Evolutionary conservation across 2,888 invertebrate genomes (phyloP).

Genomic region (Gisinianus flammeolus): DNA sequence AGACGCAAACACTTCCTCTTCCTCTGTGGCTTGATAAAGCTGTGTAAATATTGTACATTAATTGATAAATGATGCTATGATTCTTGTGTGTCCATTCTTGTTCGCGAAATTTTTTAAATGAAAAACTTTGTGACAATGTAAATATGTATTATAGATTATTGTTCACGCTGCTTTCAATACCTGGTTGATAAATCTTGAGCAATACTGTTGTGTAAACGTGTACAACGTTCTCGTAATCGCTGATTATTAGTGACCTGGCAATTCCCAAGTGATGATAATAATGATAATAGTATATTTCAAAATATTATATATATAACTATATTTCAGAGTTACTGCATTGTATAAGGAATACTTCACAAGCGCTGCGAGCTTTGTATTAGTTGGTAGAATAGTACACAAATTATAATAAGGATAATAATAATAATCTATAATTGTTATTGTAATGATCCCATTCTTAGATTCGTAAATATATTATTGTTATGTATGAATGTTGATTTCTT

Average conservation of each 20-base stretch:
- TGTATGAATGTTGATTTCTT: too few species aligned
- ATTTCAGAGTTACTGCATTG: background rate
- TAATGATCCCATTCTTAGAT: too few species aligned
- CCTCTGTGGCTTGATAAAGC: background rate
- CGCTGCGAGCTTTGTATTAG: background rate
- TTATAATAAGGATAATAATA: background rate
- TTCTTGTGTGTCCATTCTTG: background rate
- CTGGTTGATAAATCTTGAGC: conserved; percentile 7
- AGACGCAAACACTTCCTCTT: background rate
- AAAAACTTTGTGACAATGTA: background rate
- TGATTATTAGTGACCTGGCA: conserved; percentile 22
- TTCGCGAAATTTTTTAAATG: too few species aligned
- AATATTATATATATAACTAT: background rate
- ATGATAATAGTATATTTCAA: background rate
- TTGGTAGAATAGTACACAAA: background rate
- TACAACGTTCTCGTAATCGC: background rate
- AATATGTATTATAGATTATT: background rate
- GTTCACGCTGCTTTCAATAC: conserved; percentile 13
- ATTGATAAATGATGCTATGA: background rate
- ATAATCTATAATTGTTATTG: background rate
- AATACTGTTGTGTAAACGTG: background rate
- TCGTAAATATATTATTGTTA: too few species aligned
- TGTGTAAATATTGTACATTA: background rate
- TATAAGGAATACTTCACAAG: background rate
- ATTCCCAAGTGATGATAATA: conserved; percentile 15